Conservation (phyloP, 2,113 vertebrate genomes). For the Oriolus oriolus region DNA sequence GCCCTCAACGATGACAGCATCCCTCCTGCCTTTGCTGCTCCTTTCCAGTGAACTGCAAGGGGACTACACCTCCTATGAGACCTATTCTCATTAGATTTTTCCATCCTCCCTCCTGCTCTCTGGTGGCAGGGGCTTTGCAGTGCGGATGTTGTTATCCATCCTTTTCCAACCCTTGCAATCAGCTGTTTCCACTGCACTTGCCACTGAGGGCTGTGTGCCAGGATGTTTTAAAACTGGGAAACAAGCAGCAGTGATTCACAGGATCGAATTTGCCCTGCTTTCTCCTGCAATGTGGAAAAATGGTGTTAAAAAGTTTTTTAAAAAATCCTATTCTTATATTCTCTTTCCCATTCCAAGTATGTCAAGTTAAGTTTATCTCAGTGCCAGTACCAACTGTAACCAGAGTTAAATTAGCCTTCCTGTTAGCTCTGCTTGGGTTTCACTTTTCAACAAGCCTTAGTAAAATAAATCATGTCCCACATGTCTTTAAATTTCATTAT, state of each 20-base stretch:
- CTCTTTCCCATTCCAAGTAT: not conserved
- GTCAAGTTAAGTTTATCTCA: not conserved
- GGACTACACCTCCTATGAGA: fast-evolving
- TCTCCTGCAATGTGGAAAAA: not conserved
- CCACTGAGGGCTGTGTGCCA: not conserved
- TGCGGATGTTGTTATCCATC: not conserved
- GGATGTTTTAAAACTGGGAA: not conserved
- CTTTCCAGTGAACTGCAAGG: not conserved
- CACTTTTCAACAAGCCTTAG: slow-evolving; percentile 18
- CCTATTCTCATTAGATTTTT: not conserved
- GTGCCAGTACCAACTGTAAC: not conserved
- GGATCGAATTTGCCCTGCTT: not conserved
- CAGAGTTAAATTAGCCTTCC: not conserved
- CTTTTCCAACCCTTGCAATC: fast-evolving
- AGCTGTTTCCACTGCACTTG: not conserved
- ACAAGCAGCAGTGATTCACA: not conserved
- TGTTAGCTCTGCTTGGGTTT: slow-evolving; percentile 13
- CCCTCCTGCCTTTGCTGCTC: not conserved
- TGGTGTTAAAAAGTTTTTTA: not conserved
- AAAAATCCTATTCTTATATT: not conserved
- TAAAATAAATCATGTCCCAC: slow-evolving; percentile 33
- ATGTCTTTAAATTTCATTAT: slow-evolving; percentile 50
- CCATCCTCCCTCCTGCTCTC: not conserved
- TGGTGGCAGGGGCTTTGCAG: not conserved
- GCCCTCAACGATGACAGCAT: not conserved